These are phyloP conservation scores for Mesocentrotus franciscanus DNA, from an alignment of 53 echinoderm and acorn worm genomes.

Conservation along the genomic window DNA sequence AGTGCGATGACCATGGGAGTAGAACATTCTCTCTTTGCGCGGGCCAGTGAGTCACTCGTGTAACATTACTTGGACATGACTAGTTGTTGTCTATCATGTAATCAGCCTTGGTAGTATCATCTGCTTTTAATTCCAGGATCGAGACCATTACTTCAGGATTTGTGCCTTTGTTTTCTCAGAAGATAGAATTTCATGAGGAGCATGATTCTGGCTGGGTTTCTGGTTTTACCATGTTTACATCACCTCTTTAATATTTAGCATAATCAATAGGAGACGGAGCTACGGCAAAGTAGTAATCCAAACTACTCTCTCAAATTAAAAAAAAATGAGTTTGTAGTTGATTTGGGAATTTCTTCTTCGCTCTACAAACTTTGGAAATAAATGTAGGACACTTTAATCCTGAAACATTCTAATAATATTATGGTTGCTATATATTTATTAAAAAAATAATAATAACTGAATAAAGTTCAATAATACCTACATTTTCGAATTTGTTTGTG, in stretches of 20 bases:
- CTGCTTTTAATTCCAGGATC: neutral
- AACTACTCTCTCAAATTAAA: neutral
- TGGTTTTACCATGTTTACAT: no score
- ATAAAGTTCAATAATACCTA: no score
- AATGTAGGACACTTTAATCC: no score
- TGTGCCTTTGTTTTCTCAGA: neutral
- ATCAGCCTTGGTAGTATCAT: neutral
- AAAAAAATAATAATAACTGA: no score
- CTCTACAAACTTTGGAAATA: no score
- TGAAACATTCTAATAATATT: no score
- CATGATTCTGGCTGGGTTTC: no score
- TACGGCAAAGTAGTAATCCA: neutral
- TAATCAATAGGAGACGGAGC: neutral
- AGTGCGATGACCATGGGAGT: neutral
- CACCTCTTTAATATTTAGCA: no score
- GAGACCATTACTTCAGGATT: neutral
- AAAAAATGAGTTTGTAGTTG: neutral
- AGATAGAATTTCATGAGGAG: neutral
- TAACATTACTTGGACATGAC: slow-evolving; percentile 14
- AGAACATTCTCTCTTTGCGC: neutral
- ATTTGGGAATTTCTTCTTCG: neutral
- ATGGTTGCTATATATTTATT: no score
- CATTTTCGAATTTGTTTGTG: neutral
- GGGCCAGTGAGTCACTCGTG: neutral
- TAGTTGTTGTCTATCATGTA: neutral